These are phyloP conservation scores for Oceanodroma tethys DNA, from an alignment of 2,113 vertebrate genomes.

Conservation along the genomic window DNA sequence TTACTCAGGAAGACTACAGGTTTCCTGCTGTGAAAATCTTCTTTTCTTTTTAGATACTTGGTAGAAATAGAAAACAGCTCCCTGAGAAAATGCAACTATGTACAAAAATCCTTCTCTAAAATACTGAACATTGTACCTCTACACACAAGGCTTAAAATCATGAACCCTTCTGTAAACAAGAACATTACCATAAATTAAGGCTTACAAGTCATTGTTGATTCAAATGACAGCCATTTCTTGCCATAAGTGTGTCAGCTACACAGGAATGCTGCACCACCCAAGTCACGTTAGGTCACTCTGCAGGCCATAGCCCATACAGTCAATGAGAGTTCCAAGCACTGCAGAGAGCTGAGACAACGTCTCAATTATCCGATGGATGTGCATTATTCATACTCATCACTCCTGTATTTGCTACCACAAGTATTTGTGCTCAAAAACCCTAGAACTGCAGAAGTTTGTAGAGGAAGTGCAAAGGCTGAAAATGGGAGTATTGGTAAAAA, in stretches of 20 bases:
- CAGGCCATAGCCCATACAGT: background rate
- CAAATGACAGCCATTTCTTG: background rate
- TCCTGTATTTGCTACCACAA: background rate
- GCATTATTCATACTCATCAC: background rate
- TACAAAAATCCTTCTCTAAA: background rate
- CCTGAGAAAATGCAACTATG: background rate
- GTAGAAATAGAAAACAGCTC: background rate
- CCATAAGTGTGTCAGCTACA: background rate
- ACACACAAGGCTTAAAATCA: background rate
- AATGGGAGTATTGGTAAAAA: background rate
- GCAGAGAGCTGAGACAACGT: background rate
- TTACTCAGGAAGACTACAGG: background rate
- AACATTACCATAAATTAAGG: background rate
- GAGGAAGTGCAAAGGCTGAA: background rate
- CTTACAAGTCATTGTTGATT: background rate
- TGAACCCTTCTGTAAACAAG: background rate
- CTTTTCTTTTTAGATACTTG: background rate
- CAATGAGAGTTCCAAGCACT: background rate
- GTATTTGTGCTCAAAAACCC: background rate
- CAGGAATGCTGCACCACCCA: conserved; percentile 11
- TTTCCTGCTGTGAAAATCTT: background rate
- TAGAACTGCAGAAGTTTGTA: background rate
- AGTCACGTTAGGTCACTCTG: background rate
- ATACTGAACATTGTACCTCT: background rate
- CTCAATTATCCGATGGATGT: background rate